These are phyloP conservation scores for Odontocerum albicorne DNA, from an alignment of 2,888 invertebrate genomes.

Conservation along the genomic window DNA sequence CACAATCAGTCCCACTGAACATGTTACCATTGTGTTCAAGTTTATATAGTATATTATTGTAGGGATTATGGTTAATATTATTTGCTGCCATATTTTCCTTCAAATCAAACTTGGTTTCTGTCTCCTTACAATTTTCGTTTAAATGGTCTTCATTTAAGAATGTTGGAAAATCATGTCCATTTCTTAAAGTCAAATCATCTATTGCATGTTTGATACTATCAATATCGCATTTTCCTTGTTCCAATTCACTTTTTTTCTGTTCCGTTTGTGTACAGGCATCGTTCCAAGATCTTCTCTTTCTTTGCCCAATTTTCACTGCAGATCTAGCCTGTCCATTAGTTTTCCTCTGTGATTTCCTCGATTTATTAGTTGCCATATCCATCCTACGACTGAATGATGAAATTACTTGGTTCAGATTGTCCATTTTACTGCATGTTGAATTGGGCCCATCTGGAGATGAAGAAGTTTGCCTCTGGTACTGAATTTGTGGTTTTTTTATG, in stretches of 20 bases:
- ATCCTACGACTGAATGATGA: constrained; percentile 24
- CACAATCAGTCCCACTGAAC: too few relatives aligned
- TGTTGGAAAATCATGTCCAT: too few relatives aligned
- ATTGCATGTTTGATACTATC: too few relatives aligned
- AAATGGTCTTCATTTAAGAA: too few relatives aligned
- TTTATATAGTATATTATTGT: too few relatives aligned
- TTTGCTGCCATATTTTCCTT: too few relatives aligned
- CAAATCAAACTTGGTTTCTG: too few relatives aligned
- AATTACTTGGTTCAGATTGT: constrained; percentile 19
- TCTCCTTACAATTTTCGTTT: too few relatives aligned
- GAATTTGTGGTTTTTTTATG: constrained; percentile 28
- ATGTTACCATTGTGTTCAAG: too few relatives aligned
- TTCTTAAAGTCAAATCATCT: too few relatives aligned
- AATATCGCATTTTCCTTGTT: too few relatives aligned
- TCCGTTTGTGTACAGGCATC: constrained; percentile 17
- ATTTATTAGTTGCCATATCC: constrained; percentile 14
- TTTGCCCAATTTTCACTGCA: constrained; percentile 5
- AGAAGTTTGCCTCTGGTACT: constrained; percentile 44
- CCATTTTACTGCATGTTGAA: constrained; percentile 22
- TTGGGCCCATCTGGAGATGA: constrained; percentile 47
- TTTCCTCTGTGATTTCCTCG: constrained; percentile 24
- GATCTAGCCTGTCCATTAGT: constrained; percentile 12
- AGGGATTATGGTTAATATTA: too few relatives aligned
- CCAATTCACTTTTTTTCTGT: constrained; percentile 5
- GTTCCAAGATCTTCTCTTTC: constrained; percentile 18